Conservation (phyloP, 53 echinoderm and acorn worm species). For the Echinarachnius parma region DNA sequence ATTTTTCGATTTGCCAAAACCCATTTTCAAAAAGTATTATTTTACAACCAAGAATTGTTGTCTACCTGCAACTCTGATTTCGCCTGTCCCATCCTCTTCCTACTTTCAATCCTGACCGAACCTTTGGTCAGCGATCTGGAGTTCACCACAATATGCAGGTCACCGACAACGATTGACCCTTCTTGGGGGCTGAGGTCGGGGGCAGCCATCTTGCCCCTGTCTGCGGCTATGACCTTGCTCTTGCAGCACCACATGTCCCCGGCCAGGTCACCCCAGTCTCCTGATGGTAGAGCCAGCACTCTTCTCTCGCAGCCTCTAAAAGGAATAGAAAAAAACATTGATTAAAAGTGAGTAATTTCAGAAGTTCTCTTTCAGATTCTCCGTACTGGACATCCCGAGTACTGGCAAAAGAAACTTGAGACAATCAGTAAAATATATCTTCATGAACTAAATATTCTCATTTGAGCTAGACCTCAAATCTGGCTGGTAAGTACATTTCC, state of each 20-base stretch:
- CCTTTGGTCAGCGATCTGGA: slow-evolving; percentile 48
- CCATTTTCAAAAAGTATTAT: too few relatives aligned
- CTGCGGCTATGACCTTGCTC: slow-evolving; percentile 54
- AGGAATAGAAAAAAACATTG: neutral
- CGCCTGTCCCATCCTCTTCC: neutral
- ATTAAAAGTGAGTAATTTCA: too few relatives aligned
- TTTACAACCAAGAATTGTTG: neutral
- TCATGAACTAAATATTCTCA: too few relatives aligned
- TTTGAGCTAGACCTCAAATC: too few relatives aligned
- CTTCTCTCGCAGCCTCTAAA: slow-evolving; percentile 53
- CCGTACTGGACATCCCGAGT: too few relatives aligned
- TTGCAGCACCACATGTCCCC: slow-evolving; percentile 82
- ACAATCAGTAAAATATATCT: too few relatives aligned
- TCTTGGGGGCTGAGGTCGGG: slow-evolving; percentile 44
- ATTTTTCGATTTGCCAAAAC: too few relatives aligned
- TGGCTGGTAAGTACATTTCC: too few relatives aligned
- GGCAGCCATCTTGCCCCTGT: slow-evolving; percentile 26
- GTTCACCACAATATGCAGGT: slow-evolving; percentile 55
- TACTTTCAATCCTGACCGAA: slow-evolving; percentile 32
- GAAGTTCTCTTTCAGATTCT: too few relatives aligned
- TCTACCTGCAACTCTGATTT: neutral
- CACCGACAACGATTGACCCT: slow-evolving; percentile 50
- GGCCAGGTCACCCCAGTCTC: slow-evolving; percentile 72
- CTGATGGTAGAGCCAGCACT: slow-evolving; percentile 69
- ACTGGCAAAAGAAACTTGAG: too few relatives aligned